A percentile compares a stretch with the other conserved stretches of the same genome.
Conservation (phyloP, 2,797 vertebrate genomes). For the Acrossocheilus fasciatus region DNA sequence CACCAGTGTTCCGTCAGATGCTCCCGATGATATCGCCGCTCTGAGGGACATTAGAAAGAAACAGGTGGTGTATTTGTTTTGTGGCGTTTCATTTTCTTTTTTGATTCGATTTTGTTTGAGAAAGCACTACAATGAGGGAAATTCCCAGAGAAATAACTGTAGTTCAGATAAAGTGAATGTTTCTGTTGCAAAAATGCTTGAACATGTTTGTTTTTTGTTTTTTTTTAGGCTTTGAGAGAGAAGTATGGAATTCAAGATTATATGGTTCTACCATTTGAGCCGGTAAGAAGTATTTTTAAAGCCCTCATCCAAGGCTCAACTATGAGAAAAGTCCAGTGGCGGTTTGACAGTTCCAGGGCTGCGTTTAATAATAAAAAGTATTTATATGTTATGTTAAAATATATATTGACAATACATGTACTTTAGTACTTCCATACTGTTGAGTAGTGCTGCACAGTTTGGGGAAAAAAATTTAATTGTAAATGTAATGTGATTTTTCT, state of each 20-base stretch:
- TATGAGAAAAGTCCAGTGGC: not conserved
- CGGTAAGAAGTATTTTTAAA: slow-evolving; percentile 78
- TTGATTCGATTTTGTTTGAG: not conserved
- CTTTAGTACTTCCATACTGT: not conserved
- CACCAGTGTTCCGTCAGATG: slow-evolving; percentile 95
- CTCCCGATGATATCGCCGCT: slow-evolving; percentile 95
- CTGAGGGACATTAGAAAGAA: slow-evolving; percentile 97
- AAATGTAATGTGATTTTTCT: not conserved
- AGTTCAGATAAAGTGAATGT: not conserved
- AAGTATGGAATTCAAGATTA: slow-evolving; percentile 96
- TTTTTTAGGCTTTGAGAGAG: slow-evolving; percentile 85
- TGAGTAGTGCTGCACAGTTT: not conserved
- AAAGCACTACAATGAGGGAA: not conserved
- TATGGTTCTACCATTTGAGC: slow-evolving; percentile 96
- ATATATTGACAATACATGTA: not conserved
- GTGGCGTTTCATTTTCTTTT: not conserved
- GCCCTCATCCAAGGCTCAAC: not conserved
- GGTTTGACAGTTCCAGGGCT: too few species aligned
- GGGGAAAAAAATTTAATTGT: not conserved
- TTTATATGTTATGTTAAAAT: not conserved
- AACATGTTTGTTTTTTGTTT: not conserved
- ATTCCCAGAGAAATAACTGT: not conserved
- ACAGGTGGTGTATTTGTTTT: slow-evolving; percentile 77
- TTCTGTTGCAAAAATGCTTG: not conserved
- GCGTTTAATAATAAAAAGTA: too few species aligned